Percentiles rank a stretch among this genome's conserved stretches.
Evolutionary conservation across 2,797 vertebrate species (phyloP).

Genomic region (Channallabes apus): DNA sequence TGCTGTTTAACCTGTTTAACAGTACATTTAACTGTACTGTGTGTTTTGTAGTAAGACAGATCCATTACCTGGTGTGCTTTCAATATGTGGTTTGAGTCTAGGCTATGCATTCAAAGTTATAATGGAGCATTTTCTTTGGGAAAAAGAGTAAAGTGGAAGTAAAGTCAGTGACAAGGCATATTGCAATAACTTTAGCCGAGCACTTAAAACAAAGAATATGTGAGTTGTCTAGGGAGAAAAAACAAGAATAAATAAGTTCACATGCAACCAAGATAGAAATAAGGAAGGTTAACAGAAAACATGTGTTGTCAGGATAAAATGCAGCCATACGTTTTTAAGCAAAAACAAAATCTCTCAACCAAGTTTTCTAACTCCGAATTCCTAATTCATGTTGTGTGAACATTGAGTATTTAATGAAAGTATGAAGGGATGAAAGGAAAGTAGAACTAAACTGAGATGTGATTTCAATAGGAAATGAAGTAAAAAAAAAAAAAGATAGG

Average conservation of each 20-base stretch:
- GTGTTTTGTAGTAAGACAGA: background rate
- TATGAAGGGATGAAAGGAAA: background rate
- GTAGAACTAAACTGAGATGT: background rate
- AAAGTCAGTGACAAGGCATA: background rate
- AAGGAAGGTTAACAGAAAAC: constrained; percentile 18
- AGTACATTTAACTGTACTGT: background rate
- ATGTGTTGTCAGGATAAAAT: constrained; percentile 23
- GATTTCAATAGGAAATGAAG: background rate
- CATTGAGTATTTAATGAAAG: background rate
- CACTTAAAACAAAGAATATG: constrained; percentile 1
- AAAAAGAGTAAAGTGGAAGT: background rate
- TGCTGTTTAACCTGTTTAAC: background rate
- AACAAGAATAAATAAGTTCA: constrained; percentile 11
- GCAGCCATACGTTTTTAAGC: constrained; percentile 6
- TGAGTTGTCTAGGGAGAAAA: background rate
- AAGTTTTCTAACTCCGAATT: background rate
- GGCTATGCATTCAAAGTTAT: background rate
- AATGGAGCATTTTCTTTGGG: background rate
- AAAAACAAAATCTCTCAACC: background rate
- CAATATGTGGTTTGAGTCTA: background rate
- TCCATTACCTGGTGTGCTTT: background rate
- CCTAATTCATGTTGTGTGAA: background rate
- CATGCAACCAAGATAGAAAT: constrained; percentile 13
- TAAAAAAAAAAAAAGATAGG: background rate
- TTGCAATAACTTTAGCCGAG: background rate